phyloP scores from a whole-genome alignment of 2,888 invertebrate species.

The Drosophila affinis region DNA sequence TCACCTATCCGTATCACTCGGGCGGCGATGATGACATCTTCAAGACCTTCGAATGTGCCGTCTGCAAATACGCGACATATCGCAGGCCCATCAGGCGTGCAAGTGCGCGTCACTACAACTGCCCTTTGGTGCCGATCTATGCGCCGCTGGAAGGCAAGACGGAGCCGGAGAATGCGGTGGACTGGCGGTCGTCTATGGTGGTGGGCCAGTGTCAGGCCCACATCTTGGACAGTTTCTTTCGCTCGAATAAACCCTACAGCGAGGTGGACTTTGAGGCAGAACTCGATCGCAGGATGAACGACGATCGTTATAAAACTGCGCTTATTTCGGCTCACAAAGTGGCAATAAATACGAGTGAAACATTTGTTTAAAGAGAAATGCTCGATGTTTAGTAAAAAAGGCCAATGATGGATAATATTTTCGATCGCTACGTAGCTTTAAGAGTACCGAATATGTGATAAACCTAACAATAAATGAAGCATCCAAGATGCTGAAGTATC shows the following conservation, averaged over 20 bases:
- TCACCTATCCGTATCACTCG: slow-evolving; percentile 55
- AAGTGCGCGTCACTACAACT: slow-evolving; percentile 85
- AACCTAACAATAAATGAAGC: too few relatives aligned
- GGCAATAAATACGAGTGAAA: too few relatives aligned
- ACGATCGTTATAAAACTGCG: background rate
- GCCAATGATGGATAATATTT: too few relatives aligned
- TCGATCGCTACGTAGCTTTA: too few relatives aligned
- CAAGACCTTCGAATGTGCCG: slow-evolving; percentile 87
- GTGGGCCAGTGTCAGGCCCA: slow-evolving; percentile 79
- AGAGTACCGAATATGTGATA: too few relatives aligned
- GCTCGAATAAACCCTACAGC: slow-evolving; percentile 49
- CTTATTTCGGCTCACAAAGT: background rate
- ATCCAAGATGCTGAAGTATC: too few relatives aligned
- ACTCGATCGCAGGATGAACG: slow-evolving; percentile 25
- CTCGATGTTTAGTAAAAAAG: too few relatives aligned
- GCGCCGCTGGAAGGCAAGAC: slow-evolving; percentile 62
- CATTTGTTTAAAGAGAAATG: too few relatives aligned
- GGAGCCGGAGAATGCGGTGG: slow-evolving; percentile 49
- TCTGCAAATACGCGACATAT: slow-evolving; percentile 85
- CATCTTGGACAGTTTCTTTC: slow-evolving; percentile 68
- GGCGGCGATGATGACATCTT: too few relatives aligned
- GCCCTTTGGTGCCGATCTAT: slow-evolving; percentile 82
- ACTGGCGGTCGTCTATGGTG: slow-evolving; percentile 75
- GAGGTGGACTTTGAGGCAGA: slow-evolving; percentile 60
- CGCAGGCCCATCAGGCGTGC: slow-evolving; percentile 71